A percentile compares a stretch with the other conserved stretches of the same genome.
Evolutionary conservation across 2,797 vertebrate species (phyloP).

Genomic region (Thripadectes ignobilis): DNA sequence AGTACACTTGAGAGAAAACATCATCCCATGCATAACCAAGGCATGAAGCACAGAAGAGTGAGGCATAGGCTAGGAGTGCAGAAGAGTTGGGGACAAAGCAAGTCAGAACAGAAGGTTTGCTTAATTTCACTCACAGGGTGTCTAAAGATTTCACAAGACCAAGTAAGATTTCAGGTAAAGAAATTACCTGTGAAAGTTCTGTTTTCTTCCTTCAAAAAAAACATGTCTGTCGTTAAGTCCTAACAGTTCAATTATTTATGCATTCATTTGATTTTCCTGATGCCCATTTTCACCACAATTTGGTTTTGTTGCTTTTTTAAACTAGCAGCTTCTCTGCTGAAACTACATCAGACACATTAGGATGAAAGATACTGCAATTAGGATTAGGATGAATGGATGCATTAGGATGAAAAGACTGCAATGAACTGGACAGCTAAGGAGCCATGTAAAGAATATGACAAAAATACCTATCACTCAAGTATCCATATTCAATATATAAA

Average conservation of each 20-base stretch:
- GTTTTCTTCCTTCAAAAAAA: neutral
- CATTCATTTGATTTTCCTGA: neutral
- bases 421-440: neutral
- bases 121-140: neutral
- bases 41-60: rapidly evolving
- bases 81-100: neutral
- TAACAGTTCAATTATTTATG: neutral
- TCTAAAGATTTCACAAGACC: neutral
- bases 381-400: too few species aligned
- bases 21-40: neutral
- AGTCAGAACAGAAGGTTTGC: neutral
- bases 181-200: neutral
- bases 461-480: neutral
- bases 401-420: neutral
- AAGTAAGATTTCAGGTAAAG: neutral
- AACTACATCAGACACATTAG: neutral
- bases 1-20: neutral
- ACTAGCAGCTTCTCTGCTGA: neutral
- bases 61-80: neutral
- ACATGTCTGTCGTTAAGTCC: neutral
- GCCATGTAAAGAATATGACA: neutral
- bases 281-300: neutral
- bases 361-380: neutral
- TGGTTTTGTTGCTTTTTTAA: neutral
- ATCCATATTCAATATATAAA: neutral